phyloP scores from a whole-genome alignment of 37 sponge, comb jelly and placozoan genomes.

The Eunapius fragilis region DNA sequence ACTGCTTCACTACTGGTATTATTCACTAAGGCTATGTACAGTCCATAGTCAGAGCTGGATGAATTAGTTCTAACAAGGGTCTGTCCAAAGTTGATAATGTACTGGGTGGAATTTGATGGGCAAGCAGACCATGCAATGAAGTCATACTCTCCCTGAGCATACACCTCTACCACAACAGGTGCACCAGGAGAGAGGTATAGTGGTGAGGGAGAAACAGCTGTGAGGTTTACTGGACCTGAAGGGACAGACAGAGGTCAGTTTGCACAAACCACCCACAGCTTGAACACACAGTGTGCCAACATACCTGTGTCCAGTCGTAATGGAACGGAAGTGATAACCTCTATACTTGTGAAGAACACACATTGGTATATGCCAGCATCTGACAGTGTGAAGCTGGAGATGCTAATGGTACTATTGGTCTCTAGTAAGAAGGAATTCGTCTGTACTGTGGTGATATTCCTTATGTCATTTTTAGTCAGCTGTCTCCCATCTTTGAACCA shows the following conservation, averaged over 20 bases:
- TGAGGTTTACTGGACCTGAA: neutral
- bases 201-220: neutral
- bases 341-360: constrained; percentile 24
- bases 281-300: neutral
- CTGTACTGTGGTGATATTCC: neutral
- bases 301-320: constrained; percentile 42
- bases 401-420: neutral
- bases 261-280: too few relatives aligned
- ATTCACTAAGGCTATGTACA: neutral
- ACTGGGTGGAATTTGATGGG: neutral
- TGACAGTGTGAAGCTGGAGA: constrained; percentile 6
- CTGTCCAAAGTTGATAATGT: neutral
- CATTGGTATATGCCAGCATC: constrained; percentile 56
- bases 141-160: neutral
- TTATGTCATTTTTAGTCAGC: neutral
- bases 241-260: neutral
- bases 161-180: neutral
- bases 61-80: neutral
- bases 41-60: neutral
- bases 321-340: constrained; percentile 23
- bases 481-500: constrained; percentile 24
- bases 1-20: neutral
- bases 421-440: neutral
- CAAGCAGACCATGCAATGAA: neutral
- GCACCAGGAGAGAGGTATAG: neutral